Base-by-base conservation (phyloP, 2,888 invertebrate genomes). In the Leptinotarsa rubiginosa region DNA sequence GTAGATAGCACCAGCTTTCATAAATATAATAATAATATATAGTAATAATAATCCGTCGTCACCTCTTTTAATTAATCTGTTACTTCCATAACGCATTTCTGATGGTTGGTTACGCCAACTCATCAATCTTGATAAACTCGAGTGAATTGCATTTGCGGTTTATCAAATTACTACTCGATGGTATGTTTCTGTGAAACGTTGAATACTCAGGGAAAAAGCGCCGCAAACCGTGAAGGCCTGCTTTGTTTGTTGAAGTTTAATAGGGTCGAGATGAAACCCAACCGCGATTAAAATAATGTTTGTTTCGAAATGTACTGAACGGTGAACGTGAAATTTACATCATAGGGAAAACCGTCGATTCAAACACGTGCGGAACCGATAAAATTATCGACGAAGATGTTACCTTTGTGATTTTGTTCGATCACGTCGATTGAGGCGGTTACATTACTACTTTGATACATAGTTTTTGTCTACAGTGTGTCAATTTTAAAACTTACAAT, bases 221-320 rank as follows among this genome's bases (percentile, higher is more conserved):
- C 56, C 56, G 15, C 56, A 56, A 56, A 56, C 56, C 56, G 25
- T 56, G 20, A 22, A 22, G 18, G 22, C 22, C 22, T 56, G 5
- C 22, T 20, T 56, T 56, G 56, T 56, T 56, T 22, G 22, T 22
- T 20, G 56, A 20, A 25, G 56, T 56, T 12, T 3, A 56, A 10
- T 22, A 56, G 1, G 56, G 56, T 56, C 56, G 18, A 56, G 56
- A 56, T 22, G 56, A 56, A 56, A 56, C 56, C 56, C 56, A 56
- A 56, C 56, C 56, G 25, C 56, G 20, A 15, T 22, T 22, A 20
- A 56, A 56, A 4, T 56, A 56, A 56, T 56, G 20, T 56, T 56
- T 15, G 22, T 22, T 56, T 22, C 10, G 54, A 56, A 16, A 52
- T 18, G 16, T 10, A 18, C 18, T 56, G 56, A 56, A 56, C 20